These are phyloP conservation scores for Ceyx cyanopectus DNA, from an alignment of 2,113 vertebrate genomes.

Conservation along the genomic window DNA sequence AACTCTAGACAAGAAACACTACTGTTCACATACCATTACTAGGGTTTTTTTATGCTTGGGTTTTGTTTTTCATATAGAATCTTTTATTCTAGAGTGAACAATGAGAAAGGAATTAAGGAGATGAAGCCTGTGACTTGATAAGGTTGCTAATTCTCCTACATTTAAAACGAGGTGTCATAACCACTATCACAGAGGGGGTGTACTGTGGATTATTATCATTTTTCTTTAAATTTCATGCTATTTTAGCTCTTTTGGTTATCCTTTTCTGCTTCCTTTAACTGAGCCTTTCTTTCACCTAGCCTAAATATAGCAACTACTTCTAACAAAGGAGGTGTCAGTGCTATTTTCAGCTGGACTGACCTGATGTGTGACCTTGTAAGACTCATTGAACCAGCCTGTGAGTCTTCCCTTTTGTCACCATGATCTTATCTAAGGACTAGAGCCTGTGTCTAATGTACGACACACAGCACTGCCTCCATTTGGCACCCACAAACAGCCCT, in stretches of 20 bases:
- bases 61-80: background rate
- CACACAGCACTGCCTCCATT: background rate
- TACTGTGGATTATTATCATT: background rate
- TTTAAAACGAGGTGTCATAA: background rate
- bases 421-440: background rate
- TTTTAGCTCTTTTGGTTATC: background rate
- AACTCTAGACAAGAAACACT: background rate
- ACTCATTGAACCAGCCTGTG: background rate
- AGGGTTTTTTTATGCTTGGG: background rate
- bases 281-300: background rate
- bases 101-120: background rate
- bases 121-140: background rate
- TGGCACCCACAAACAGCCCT: background rate
- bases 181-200: background rate
- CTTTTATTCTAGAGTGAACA: background rate
- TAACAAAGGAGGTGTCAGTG: background rate
- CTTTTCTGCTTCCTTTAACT: background rate
- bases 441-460: accelerated
- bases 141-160: background rate
- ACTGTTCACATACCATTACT: background rate
- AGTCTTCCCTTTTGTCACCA: background rate
- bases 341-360: conserved; percentile 8
- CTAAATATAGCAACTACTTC: background rate
- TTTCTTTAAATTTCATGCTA: background rate
- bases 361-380: background rate